These are phyloP conservation scores for Caenorhabditis sinica DNA, from an alignment of 2,888 invertebrate species.

Conservation along the genomic window DNA sequence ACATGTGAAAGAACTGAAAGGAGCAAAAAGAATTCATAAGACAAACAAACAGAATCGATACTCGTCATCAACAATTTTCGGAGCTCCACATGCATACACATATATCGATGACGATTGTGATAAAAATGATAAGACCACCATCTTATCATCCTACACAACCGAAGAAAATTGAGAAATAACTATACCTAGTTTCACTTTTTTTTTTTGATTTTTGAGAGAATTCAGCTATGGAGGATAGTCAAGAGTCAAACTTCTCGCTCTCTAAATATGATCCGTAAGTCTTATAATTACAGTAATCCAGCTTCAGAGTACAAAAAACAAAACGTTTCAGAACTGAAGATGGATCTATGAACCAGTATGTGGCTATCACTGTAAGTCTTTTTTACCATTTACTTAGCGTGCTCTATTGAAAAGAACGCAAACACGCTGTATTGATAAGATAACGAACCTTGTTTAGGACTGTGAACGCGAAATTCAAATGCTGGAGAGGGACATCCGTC, in stretches of 20 bases:
- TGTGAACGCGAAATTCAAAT: slow-evolving; percentile 70
- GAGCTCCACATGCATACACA: background rate
- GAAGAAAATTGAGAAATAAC: background rate
- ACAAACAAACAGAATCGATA: slow-evolving; percentile 37
- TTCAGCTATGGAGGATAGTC: slow-evolving; percentile 56
- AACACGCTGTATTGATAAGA: slow-evolving; percentile 1
- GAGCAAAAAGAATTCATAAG: slow-evolving; percentile 12
- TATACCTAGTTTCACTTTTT: background rate
- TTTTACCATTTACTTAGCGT: background rate
- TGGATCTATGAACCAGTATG: slow-evolving; percentile 35
- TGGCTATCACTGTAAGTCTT: slow-evolving; percentile 41
- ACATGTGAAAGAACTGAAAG: slow-evolving; percentile 14
- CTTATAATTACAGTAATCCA: background rate
- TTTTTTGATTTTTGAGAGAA: background rate
- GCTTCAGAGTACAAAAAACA: background rate
- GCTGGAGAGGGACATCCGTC: slow-evolving; percentile 72
- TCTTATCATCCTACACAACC: slow-evolving; percentile 48
- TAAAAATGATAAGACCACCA: slow-evolving; percentile 28
- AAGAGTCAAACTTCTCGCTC: slow-evolving; percentile 54
- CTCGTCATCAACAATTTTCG: slow-evolving; percentile 8
- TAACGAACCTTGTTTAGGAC: slow-evolving; percentile 43
- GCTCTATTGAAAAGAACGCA: background rate
- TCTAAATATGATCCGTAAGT: slow-evolving; percentile 63
- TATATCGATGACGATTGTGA: slow-evolving; percentile 59
- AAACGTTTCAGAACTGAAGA: slow-evolving; percentile 46